Base-by-base conservation (phyloP, 2,113 vertebrate genomes). In the Neoarius graeffei region DNA sequence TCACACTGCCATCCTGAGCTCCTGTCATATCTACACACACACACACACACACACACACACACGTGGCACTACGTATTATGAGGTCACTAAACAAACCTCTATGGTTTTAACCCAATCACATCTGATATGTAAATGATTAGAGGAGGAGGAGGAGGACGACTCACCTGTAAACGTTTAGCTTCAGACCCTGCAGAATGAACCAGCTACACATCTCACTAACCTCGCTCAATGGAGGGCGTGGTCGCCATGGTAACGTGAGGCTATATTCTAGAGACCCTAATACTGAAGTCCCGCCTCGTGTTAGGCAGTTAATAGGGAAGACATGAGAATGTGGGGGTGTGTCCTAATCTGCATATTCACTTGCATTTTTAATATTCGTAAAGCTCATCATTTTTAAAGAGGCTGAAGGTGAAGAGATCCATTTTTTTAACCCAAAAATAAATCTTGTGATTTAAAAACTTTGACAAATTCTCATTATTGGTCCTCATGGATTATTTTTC, bases 1-100 rank as follows among this genome's bases (percentile, higher is more conserved):
- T 95, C 5, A 99, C 98, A 0, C 98, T 99, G 42, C 98, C 98
- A 25, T 99, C 98, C 90, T 99, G 98, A 86, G 98, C 98, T 56
- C 98, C 98, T 0, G 98, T 99, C 90, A 99, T 97, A 93, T 99
- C 98, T 99, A 89, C 20, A 69, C 42, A 81, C 62, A 81, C 80
- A 86, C 42, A 50, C 30, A 69, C 25, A 85, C 52, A 69, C 57
- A 87, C 30, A 86, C 9, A 62, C 30, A 76, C 54, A 89, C 60
- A 15, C 17, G 27, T 7, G 13, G 1, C 4, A 13, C 27, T 73
- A 35, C 17, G 3, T 4, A 35, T 30, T 69, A 5, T 69, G n/a
- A 69, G 14, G 66, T 69, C n/a, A 64, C 62, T 64, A 64, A 25
- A 64, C 62, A 69, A 69, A 19, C 19, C 35, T 73, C 15, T 71